Base-by-base conservation (phyloP, 2,888 invertebrate species). In the Kryphioiulus occultus region DNA sequence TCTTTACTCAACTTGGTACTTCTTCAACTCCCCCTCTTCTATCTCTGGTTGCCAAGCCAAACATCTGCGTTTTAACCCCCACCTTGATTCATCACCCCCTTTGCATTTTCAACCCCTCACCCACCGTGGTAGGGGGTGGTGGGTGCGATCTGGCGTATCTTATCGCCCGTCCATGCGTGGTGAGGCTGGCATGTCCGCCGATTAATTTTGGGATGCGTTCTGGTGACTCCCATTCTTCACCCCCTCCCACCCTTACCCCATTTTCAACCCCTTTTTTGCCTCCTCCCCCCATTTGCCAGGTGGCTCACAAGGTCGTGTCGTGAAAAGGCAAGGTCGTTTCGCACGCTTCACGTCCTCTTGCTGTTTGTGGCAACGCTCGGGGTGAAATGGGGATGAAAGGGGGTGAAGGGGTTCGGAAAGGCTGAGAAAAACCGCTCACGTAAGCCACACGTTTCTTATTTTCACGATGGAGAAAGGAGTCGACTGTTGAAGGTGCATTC, bases 271-370 rank as follows among this genome's bases (percentile, higher is more conserved):
- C 59, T 59, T n/a, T n/a, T 59, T 59, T 59, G n/a, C 19, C 7
- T 59, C n/a, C 59, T n/a, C n/a, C 59, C n/a, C 59, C n/a, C 22
- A 22, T 19, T 59, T 59, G 59, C 19, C 59, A 59, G 19, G 7
- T 59, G 59, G n/a, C 22, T n/a, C 59, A 22, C 59, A 59, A 59
- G 59, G 59, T 59, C 59, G 59, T 19, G n/a, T 59, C 7, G 59
- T 59, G 59, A 59, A 59, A 59, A 59, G 59, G 59, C 59, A 59
- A 59, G 59, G 59, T 59, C 59, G 59, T 59, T 59, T n/a, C 59
- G 59, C 59, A 59, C 59, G 59, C 59, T 59, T 59, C 59, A 59
- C 59, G n/a, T 59, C 59, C 59, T n/a, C 59, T n/a, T 19, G n/a
- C 59, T 19, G 42, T 42, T 12, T 42, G 9, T 15, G 42, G 42